Base-by-base conservation (phyloP, 2,113 vertebrate species). In the Psephotus haematonotus region DNA sequence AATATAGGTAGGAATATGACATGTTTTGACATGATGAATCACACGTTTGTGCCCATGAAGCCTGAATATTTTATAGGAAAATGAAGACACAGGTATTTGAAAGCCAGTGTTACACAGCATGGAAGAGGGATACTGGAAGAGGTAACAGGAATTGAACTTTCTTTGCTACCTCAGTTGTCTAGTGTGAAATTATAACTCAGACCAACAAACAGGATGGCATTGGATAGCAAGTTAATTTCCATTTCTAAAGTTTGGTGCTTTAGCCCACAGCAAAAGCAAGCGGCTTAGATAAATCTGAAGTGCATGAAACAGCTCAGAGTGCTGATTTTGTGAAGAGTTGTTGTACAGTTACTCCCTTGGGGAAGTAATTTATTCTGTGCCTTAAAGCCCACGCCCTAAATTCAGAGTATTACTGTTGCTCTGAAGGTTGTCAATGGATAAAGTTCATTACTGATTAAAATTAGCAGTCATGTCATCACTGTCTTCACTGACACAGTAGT, bases 31-130 rank as follows among this genome's bases (percentile, higher is more conserved):
- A 43, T 4, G 35, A 35, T 47, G 10, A 10, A 63, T 74, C 23
- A 47, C 10, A 55, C 11, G 24, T 31, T 25, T 81, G n/a, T 9
- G 82, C 63, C 25, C 47, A 52, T 0, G 0, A 82, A 20, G 5
- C 33, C 24, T 67, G 31, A 77, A 16, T 74, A 59, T 83, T 94
- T 90, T 69, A 41, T 57, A 68, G 28, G 43, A 63, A 86, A 81
- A 86, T 9, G 17, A 6, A 86, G 59, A 57, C 9, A 43, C 1
- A 7, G 10, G 2, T 35, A 74, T 83, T 88, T 79, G 43, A 88
- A 92, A 83, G 6, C 8, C 47, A 85, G 27, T 24, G 24, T 39
- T 76, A 47, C 33, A 65, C 17, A 72, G 24, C 27, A 59, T 16
- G 25, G 18, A 49, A 57, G 29, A 27, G 31, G 18, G 8, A 65